Evolutionary conservation across 2,113 vertebrate species (phyloP), one percentile per base, ranked within the genome.

Genomic region (Microtus ochrogaster): DNA sequence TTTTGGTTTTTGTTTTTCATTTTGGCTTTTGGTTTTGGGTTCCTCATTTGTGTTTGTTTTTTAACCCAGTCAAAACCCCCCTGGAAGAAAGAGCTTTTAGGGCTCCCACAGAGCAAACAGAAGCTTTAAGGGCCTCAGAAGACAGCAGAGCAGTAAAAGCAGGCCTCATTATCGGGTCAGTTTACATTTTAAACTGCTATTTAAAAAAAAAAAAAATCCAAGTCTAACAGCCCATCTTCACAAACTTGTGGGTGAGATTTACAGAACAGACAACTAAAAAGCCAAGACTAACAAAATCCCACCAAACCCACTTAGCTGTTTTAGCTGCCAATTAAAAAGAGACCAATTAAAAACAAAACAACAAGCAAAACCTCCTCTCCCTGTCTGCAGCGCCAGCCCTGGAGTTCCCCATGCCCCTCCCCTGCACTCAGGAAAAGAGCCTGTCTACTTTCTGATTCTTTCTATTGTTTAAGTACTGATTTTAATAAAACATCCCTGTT

Each of bases 131-230:
- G 19, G 39, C 55, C 74, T 39, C 5, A 6, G 52, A 58, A 36
- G 39, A 74, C n/a, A 12, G 33, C 26, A 7, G 58, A 61, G 55
- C 4, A 13, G 73, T 44, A 83, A 96, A 83, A 39, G 70, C 41
- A 36, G 66, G 28, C 16, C 19, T 83, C 16, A 33, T 87, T 65
- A 66, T 11, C 9, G 47, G 39, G 24, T 47, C 78, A 19, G 41
- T 77, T 89, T 81, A 87, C 72, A 86, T 93, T 92, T 96, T 74
- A 82, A 92, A 52, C 68, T 83, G 49, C 72, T 44, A 28, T 68
- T 66, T 61, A 44, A 39, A 84, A 83, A 36, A 84, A 83, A 36
- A 84, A 68, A 83, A 36, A 90, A 52, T n/a, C 65, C 6, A 65
- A 66, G 58, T 63, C 86, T n/a, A 91, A 65, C 21, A 76, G 36